phyloP scores from a whole-genome alignment of 2,113 vertebrate genomes.

The Anthoscopus minutus region DNA sequence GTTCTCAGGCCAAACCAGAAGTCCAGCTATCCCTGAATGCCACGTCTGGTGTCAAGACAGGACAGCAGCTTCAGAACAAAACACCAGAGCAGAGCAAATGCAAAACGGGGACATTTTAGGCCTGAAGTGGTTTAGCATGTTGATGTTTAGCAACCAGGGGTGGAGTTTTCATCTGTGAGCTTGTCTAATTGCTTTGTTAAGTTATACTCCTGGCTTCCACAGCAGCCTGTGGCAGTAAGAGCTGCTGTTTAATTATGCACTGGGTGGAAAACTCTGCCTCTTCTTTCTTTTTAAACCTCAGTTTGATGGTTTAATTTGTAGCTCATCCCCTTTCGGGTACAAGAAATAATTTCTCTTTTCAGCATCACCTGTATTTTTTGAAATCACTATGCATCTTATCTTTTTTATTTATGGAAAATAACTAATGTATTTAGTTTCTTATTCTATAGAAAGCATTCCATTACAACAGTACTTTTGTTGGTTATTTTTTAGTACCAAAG shows the following conservation, averaged over 20 bases:
- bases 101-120: background rate
- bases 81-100: background rate
- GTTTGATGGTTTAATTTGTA: background rate
- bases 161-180: background rate
- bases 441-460: background rate
- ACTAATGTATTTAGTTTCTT: background rate
- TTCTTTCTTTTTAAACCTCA: background rate
- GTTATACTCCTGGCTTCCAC: background rate
- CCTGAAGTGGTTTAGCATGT: background rate
- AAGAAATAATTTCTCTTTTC: background rate
- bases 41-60: background rate
- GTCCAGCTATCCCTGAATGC: background rate
- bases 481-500: background rate
- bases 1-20: background rate
- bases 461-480: background rate
- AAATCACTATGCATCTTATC: background rate
- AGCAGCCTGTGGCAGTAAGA: background rate
- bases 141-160: background rate
- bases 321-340: background rate
- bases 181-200: constrained; percentile 32
- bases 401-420: background rate
- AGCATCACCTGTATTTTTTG: background rate
- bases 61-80: background rate
- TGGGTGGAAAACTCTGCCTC: background rate
- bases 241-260: background rate